Percentiles rank a stretch among this genome's conserved stretches.
Evolutionary conservation across 2,797 vertebrate species (phyloP).

Genomic region (Cynodonichthys magdalenae): DNA sequence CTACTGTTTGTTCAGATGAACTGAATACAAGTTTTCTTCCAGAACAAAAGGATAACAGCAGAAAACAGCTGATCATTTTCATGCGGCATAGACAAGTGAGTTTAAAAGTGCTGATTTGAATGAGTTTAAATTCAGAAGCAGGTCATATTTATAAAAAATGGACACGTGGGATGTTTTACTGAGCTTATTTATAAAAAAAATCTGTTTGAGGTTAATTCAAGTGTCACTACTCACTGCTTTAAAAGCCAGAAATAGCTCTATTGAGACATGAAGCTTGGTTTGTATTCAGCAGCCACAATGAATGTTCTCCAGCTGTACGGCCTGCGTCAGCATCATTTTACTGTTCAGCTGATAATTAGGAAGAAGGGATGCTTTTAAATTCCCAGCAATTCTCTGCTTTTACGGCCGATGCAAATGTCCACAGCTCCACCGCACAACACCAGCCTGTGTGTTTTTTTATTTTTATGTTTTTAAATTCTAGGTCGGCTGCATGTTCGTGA

Average conservation of each 20-base stretch:
- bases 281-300: constrained; percentile 5
- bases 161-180: constrained; percentile 37
- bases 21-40: too few relatives aligned
- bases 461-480: constrained; percentile 42
- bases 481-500: constrained; percentile 98
- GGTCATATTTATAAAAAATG: constrained; percentile 32
- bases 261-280: constrained; percentile 8
- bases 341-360: constrained; percentile 4
- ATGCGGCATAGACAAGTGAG: too few relatives aligned
- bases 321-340: not conserved
- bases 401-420: not conserved
- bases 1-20: too few relatives aligned
- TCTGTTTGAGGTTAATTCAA: constrained; percentile 37
- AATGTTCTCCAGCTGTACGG: constrained; percentile 1
- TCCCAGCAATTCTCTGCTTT: constrained; percentile 1
- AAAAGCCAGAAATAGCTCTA: constrained; percentile 16
- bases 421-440: not conserved
- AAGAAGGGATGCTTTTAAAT: not conserved
- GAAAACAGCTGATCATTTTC: too few relatives aligned
- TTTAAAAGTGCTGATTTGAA: not conserved
- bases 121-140: constrained; percentile 29
- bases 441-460: not conserved
- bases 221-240: constrained; percentile 21
- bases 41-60: too few relatives aligned
- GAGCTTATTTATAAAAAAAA: constrained; percentile 12